Conservation (phyloP, 1,140 invertebrate genomes). For the Drosophila kikkawai region DNA sequence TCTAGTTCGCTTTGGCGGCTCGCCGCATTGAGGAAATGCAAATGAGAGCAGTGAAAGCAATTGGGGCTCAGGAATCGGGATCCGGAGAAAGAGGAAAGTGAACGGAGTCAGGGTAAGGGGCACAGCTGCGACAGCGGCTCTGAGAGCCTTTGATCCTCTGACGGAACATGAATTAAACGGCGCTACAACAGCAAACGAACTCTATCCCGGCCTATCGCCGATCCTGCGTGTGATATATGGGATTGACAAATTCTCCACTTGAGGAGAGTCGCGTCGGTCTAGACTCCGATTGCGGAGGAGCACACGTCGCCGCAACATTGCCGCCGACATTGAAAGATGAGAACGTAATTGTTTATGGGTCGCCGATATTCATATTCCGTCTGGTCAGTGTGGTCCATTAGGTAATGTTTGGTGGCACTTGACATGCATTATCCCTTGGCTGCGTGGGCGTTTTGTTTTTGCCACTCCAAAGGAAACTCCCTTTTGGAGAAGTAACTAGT, state of each 20-base stretch:
- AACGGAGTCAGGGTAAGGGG: constrained; percentile 9
- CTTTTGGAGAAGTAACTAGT: not conserved
- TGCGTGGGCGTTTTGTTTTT: constrained; percentile 62
- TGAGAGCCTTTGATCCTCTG: constrained; percentile 73
- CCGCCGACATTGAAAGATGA: constrained; percentile 74
- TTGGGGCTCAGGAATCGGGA: not conserved
- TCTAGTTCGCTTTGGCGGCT: constrained; percentile 67
- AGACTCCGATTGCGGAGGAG: constrained; percentile 47
- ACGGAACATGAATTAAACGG: constrained; percentile 82
- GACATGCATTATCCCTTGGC: constrained; percentile 52
- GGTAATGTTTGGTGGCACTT: constrained; percentile 68
- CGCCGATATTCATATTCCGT: constrained; percentile 28
- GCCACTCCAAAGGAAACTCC: constrained; percentile 53
- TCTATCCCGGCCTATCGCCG: constrained; percentile 59
- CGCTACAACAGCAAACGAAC: constrained; percentile 52
- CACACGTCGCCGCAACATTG: constrained; percentile 70
- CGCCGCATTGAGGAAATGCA: constrained; percentile 73
- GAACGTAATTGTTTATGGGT: constrained; percentile 63
- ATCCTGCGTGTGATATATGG: constrained; percentile 72
- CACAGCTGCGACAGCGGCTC: constrained; percentile 62
- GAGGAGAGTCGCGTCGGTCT: constrained; percentile 66
- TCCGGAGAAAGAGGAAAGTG: constrained; percentile 17
- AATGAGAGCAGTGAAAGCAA: constrained; percentile 73
- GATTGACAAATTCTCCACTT: constrained; percentile 79
- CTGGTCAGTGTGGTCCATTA: constrained; percentile 81